Evolutionary conservation across 2,888 invertebrate species (phyloP).

Genomic region (Conomelus anceps): DNA sequence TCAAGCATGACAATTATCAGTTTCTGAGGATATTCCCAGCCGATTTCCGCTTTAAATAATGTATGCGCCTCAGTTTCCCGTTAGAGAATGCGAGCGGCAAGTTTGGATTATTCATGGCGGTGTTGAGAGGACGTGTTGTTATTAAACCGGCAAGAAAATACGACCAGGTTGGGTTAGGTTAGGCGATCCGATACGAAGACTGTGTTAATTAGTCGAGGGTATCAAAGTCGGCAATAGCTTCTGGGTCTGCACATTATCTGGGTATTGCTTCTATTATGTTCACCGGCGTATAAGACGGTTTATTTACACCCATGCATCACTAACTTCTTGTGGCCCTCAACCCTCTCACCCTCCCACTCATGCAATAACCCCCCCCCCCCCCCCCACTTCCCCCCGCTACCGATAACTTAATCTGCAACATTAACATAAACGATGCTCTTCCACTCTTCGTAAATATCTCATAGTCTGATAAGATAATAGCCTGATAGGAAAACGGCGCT

Average conservation of each 20-base stretch:
- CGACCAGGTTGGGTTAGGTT: slow-evolving; percentile 3
- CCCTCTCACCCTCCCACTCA: background rate
- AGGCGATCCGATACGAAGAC: slow-evolving; percentile 8
- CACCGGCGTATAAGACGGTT: slow-evolving; percentile 5
- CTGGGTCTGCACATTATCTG: slow-evolving; percentile 10
- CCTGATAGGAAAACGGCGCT: background rate
- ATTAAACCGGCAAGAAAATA: slow-evolving; percentile 3
- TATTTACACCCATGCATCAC: slow-evolving; percentile 13
- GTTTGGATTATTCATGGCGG: background rate
- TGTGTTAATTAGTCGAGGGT: slow-evolving; percentile 11
- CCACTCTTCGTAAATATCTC: background rate
- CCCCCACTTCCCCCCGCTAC: background rate
- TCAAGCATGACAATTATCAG: background rate
- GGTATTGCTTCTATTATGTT: slow-evolving; percentile 13
- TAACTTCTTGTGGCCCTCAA: background rate
- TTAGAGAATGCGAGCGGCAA: background rate
- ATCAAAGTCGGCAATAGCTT: slow-evolving; percentile 5
- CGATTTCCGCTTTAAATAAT: background rate
- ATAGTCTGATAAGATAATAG: background rate
- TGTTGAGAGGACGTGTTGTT: background rate
- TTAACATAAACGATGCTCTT: background rate
- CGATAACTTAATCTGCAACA: background rate
- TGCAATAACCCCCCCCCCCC: background rate
- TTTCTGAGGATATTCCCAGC: background rate
- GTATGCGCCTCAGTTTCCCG: background rate